phyloP scores from a whole-genome alignment of 2,797 vertebrate species.

The Gallinago solitaria region DNA sequence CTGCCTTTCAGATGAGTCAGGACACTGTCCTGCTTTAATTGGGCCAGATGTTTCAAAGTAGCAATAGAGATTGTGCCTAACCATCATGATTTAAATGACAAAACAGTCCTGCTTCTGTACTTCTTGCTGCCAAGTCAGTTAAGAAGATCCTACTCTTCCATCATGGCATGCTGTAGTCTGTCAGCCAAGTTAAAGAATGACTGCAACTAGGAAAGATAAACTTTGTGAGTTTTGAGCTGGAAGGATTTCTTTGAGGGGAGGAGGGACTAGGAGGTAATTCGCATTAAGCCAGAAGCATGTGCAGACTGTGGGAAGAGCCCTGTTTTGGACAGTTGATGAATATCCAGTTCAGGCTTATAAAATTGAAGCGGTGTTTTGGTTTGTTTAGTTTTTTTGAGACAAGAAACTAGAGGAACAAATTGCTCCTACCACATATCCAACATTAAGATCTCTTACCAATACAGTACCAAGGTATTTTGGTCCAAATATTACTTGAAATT shows the following conservation, averaged over 20 bases:
- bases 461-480: neutral
- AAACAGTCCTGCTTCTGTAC: conserved; percentile 8
- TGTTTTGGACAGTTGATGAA: neutral
- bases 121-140: conserved; percentile 47
- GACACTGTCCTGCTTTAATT: conserved; percentile 44
- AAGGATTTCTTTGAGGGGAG: neutral
- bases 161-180: conserved; percentile 5
- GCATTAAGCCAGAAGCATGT: neutral
- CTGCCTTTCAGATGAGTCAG: conserved; percentile 43
- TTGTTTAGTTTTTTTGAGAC: neutral
- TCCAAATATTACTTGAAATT: neutral
- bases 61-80: conserved; percentile 30
- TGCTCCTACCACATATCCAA: neutral
- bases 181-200: conserved; percentile 2
- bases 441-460: neutral
- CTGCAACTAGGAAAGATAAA: neutral
- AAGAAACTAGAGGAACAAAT: neutral
- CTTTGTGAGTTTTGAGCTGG: neutral
- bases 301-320: neutral
- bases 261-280: neutral
- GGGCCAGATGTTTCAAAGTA: conserved; percentile 62
- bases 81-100: conserved; percentile 46
- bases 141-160: conserved; percentile 20
- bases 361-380: neutral
- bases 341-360: neutral